Percentiles rank a stretch among this genome's conserved stretches.
These are phyloP conservation scores for Eupithecia tripunctaria DNA, from an alignment of 2,888 invertebrate species.

Conservation along the genomic window DNA sequence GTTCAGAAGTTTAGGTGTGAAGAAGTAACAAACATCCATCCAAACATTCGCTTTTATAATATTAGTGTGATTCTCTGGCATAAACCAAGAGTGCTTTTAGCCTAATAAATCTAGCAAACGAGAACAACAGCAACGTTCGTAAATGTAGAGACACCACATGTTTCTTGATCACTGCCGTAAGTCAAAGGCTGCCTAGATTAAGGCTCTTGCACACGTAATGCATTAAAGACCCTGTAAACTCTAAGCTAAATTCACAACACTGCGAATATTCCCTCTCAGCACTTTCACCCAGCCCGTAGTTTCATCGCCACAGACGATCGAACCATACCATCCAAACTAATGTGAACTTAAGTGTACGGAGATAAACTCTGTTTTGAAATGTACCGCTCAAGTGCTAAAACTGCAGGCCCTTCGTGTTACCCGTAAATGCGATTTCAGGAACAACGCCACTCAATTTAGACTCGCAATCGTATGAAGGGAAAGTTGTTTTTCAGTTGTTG, in stretches of 20 bases:
- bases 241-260: conserved; percentile 48
- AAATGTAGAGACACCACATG: background rate
- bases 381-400: conserved; percentile 58
- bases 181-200: conserved; percentile 19
- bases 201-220: conserved; percentile 29
- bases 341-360: conserved; percentile 44
- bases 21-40: no score
- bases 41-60: no score
- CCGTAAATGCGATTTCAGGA: conserved; percentile 63
- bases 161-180: background rate
- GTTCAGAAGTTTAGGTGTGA: no score
- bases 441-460: conserved; percentile 47
- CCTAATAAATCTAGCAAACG: background rate
- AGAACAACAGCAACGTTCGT: background rate
- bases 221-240: conserved; percentile 40
- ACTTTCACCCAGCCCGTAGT: conserved; percentile 62
- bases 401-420: conserved; percentile 66
- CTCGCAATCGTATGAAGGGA: conserved; percentile 48
- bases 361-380: conserved; percentile 60
- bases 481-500: conserved; percentile 51
- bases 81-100: background rate
- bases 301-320: conserved; percentile 64
- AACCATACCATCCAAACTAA: conserved; percentile 51
- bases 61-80: background rate
- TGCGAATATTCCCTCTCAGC: conserved; percentile 57